Conservation (phyloP, 2,797 vertebrate genomes). For the Oophaga sylvatica region DNA sequence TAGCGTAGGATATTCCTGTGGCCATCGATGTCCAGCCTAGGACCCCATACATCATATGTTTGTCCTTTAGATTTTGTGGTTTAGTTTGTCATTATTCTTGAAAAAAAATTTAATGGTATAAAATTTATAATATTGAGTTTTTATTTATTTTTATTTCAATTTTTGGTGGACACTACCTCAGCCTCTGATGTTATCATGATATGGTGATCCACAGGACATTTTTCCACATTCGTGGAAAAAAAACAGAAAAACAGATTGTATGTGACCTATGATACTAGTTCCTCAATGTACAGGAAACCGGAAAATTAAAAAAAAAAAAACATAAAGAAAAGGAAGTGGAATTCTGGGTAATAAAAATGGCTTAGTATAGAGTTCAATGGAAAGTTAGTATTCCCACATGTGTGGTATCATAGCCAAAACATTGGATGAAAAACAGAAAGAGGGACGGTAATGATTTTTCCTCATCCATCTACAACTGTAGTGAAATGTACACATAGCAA, state of each 20-base stretch:
- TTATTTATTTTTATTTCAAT: not conserved
- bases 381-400: not conserved
- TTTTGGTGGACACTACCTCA: not conserved
- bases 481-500: no score
- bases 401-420: not conserved
- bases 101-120: no score
- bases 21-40: not conserved
- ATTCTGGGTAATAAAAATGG: not conserved
- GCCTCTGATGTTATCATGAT: not conserved
- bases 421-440: no score
- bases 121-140: no score
- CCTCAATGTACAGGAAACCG: not conserved
- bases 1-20: no score
- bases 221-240: not conserved
- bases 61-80: not conserved
- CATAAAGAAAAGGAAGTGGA: not conserved
- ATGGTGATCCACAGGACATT: not conserved
- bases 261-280: not conserved
- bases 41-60: not conserved
- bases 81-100: not conserved
- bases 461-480: no score
- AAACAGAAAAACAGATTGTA: not conserved
- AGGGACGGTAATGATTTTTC: no score
- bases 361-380: not conserved
- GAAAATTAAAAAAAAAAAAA: not conserved